Conservation (phyloP, 2,797 vertebrate species). For the Hyperoplus lanceolatus region DNA sequence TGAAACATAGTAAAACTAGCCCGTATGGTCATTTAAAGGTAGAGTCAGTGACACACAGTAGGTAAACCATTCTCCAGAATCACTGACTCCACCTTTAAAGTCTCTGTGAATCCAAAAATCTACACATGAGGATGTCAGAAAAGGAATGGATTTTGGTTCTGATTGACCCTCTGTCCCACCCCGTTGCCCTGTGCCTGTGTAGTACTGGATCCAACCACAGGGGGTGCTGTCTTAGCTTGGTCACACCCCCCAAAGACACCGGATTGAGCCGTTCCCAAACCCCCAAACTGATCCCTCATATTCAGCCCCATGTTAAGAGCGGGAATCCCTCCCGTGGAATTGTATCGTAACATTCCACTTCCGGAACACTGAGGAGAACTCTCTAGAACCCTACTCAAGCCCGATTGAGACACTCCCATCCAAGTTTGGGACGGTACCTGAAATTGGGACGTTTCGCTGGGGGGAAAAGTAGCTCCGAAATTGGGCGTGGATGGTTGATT, state of each 20-base stretch:
- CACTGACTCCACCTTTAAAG: too few relatives aligned
- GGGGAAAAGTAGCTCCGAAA: slow-evolving; percentile 25
- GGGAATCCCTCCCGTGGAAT: slow-evolving; percentile 15
- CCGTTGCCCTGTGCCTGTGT: slow-evolving; percentile 3
- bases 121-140: slow-evolving; percentile 32
- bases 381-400: slow-evolving; percentile 15
- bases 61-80: too few relatives aligned
- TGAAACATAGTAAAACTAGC: slow-evolving; percentile 19
- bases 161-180: slow-evolving; percentile 5
- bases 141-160: slow-evolving; percentile 69
- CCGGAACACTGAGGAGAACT: slow-evolving; percentile 24
- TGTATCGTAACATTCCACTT: slow-evolving; percentile 22
- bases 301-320: slow-evolving; percentile 11
- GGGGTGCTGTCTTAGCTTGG: slow-evolving; percentile 10
- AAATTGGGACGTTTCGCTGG: slow-evolving; percentile 12
- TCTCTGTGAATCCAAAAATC: too few relatives aligned
- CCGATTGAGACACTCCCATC: slow-evolving; percentile 28
- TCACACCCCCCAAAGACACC: slow-evolving; percentile 33
- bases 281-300: slow-evolving; percentile 8
- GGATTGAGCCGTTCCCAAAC: slow-evolving; percentile 24
- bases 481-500: background rate
- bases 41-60: too few relatives aligned
- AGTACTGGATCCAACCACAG: slow-evolving; percentile 11
- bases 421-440: slow-evolving; percentile 5
- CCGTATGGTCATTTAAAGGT: background rate